Evolutionary conservation across 2,888 invertebrate species (phyloP), one percentile per base, ranked within the genome.

Genomic region (Nasonia oneida): DNA sequence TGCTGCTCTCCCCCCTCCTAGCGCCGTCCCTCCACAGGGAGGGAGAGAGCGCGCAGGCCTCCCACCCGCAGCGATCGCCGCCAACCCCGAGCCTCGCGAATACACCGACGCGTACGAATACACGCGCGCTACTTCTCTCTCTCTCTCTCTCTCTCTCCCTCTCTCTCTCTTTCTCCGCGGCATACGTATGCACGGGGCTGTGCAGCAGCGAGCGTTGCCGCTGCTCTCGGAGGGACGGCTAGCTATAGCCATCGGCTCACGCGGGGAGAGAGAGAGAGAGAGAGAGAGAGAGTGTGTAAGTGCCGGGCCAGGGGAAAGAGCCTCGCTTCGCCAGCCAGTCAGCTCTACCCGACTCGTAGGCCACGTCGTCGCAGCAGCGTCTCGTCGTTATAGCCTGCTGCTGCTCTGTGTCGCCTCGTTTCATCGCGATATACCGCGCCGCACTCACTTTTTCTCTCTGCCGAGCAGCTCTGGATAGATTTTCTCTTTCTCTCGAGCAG

Each of bases 271-370:
- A 23, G 23, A 23, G 23, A 23, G 23, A 23, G 23, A 23, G 23
- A 23, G 23, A 23, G 23, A 23, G 23, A 23, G 29, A 2, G 29
- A 47, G 42, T 18, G 71, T 23, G 42, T 29, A 47, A 42, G 83
- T 39, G 88, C 73, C 42, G 42, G 42, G 73, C 39, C 39, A 88
- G 75, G 70, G 74, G 70, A 76, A 71, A 81, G 70, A 91, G 90
- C 90, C 91, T 91, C 91, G 91, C 90, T 90, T 42, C 15, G 29
- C 78, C 33, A 91, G 92, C 91, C 92, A 93, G 93, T 93, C 92
- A 92, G 91, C 92, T 64, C 64, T 89, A 92, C 90, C 91, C 92
- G 92, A 92, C 92, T 92, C 90, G 91, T 90, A 90, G 47, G 91
- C 91, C 89, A 91, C 91, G 91, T 89, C 90, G 92, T 91, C 91